Evolutionary conservation across 2,113 vertebrate species (phyloP).

Genomic region (Charina bottae): DNA sequence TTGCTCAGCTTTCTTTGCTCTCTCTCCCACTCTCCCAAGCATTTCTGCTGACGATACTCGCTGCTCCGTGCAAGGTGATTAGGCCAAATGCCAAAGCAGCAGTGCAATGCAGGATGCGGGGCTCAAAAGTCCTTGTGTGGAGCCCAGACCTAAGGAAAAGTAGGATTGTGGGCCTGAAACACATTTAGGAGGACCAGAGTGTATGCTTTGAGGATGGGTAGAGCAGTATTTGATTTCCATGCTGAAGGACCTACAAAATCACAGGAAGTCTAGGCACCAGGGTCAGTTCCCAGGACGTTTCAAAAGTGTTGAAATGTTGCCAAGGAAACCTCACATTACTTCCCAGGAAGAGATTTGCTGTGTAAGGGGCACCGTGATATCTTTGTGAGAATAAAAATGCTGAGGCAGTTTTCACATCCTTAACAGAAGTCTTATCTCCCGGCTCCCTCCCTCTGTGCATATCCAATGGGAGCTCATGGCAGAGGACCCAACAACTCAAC

Average conservation of each 20-base stretch:
- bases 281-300: neutral
- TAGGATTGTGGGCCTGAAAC: neutral
- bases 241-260: neutral
- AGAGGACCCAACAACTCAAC: neutral
- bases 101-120: neutral
- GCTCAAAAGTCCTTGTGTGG: neutral
- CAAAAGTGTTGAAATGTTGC: neutral
- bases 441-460: neutral
- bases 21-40: neutral
- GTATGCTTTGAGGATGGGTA: neutral
- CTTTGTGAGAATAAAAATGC: neutral
- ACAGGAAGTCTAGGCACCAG: neutral
- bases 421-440: neutral
- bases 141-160: neutral
- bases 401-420: neutral
- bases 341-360: neutral
- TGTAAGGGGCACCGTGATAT: neutral
- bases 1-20: neutral
- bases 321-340: neutral
- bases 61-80: conserved; percentile 27
- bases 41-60: conserved; percentile 24
- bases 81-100: conserved; percentile 35
- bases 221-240: neutral
- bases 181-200: neutral
- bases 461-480: neutral